Base-by-base conservation (phyloP, 2,888 invertebrate species). In the Nephrotoma appendiculata region DNA sequence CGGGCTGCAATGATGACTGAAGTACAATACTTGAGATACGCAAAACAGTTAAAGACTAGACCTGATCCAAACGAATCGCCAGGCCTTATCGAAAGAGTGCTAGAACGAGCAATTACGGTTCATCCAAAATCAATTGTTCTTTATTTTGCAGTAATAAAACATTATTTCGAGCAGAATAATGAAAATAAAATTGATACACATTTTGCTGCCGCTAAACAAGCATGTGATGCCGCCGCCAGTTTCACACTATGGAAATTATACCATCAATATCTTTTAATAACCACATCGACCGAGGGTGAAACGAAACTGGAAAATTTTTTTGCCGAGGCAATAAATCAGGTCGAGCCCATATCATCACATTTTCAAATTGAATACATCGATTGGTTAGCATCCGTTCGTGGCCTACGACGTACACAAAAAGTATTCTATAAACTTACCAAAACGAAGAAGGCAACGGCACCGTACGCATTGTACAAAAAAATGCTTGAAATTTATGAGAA, bases 361-460 rank as follows among this genome's bases (percentile, higher is more conserved):
- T 89, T 91, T 85, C 90, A 91, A 12, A 88, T 89, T 19, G 89
- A 89, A 85, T 91, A 89, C 86, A 84, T 91, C 45, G 90, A 90
- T 86, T 89, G 89, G 87, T 88, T 89, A 48, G 88, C 89, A 86
- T 88, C 88, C 0, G 88, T 88, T 44, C 86, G 87, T 7, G 94
- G 93, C 44, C 91, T 95, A 86, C 92, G 92, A 89, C 92, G 92
- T 83, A 94, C 95, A 0, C 93, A 96, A 87, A 92, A 93, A 87
- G 90, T 93, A 43, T 96, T 96, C 89, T 92, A 93, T 48, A 92
- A 93, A 43, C 90, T 96, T 85, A 93, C 93, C 12, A 91, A 91
- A 87, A 12, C 4, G n/a, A 93, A 94, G 83, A 2, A 31, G 3
- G 31, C 19, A 19, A 95, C 95, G 0, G 92, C 93, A 1, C 41